A percentile compares a stretch with the other conserved stretches of the same genome.
Evolutionary conservation across 2,888 invertebrate genomes (phyloP).

Genomic region (Plusia festucae): DNA sequence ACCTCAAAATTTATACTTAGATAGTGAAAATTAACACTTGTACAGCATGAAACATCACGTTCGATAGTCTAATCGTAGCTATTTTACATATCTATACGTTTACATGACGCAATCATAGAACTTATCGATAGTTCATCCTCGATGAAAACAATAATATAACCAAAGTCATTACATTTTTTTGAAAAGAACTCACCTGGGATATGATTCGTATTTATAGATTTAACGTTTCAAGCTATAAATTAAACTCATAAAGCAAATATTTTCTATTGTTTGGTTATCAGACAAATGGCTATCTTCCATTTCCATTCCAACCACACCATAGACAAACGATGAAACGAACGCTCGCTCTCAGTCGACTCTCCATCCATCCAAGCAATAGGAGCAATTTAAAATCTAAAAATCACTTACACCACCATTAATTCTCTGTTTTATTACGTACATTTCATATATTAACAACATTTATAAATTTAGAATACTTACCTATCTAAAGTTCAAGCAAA

Average conservation of each 20-base stretch:
- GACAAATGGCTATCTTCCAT: slow-evolving; percentile 83
- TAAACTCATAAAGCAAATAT: slow-evolving; percentile 35
- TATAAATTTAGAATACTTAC: too few relatives aligned
- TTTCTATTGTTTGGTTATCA: slow-evolving; percentile 70
- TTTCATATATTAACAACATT: too few relatives aligned
- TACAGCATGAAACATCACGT: slow-evolving; percentile 40
- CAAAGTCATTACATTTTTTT: slow-evolving; percentile 70
- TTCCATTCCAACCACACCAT: slow-evolving; percentile 69
- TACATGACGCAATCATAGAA: slow-evolving; percentile 88
- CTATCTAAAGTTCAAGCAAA: too few relatives aligned
- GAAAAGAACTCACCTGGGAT: slow-evolving; percentile 66
- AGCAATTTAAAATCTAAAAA: not conserved
- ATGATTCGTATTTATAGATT: slow-evolving; percentile 44
- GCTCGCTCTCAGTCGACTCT: too few relatives aligned
- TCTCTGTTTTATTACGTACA: too few relatives aligned
- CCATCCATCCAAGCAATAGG: not conserved
- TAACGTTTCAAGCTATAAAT: slow-evolving; percentile 42
- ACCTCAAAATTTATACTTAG: slow-evolving; percentile 17
- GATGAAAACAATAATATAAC: slow-evolving; percentile 86
- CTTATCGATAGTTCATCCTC: slow-evolving; percentile 78
- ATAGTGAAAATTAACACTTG: slow-evolving; percentile 18
- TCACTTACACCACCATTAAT: too few relatives aligned
- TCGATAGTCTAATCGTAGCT: slow-evolving; percentile 58
- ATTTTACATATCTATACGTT: slow-evolving; percentile 76
- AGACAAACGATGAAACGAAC: slow-evolving; percentile 57